Evolutionary conservation across 2,797 vertebrate species (phyloP), one percentile per base, ranked within the genome.

Genomic region (Lutra lutra): DNA sequence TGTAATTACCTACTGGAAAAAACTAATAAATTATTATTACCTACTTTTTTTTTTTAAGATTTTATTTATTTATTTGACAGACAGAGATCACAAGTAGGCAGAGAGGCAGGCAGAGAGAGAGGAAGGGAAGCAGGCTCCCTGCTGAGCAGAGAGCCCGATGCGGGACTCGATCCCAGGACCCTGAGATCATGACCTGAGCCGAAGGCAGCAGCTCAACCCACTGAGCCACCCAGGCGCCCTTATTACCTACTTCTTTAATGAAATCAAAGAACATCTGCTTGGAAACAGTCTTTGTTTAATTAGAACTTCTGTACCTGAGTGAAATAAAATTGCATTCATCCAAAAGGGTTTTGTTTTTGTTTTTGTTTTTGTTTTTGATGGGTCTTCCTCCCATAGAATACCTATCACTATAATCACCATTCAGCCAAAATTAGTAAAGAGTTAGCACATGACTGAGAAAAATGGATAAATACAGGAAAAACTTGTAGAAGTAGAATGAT

Each of bases 401-500:
- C 43, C n/a, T 96, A 51, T 96, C 72, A 94, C 51, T 88, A 91
- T 38, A 75, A 89, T 88, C 68, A 85, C 32, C 20, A 94, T 72
- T 91, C 10, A 93, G 25, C 17, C 25, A 86, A 43, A 95, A 91
- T 93, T 79, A 94, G 64, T 64, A 75, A 91, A 96, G 78, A 75
- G n/a, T 92, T 92, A 96, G 21, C 73, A 95, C 17, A 43, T 48
- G 56, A 85, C 51, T 56, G 46, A 95, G 70, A 66, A 94, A 95
- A 97, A 91, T 84, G 43, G 35, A 58, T 94, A 64, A 94, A 48
- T 29, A 86, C 40, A 72, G 83, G 91, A 88, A 25, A 92, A 92
- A 35, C 32, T 70, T 89, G 4, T 3, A 95, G 18, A 35, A 68
- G 62, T 46, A 58, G n/a, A 35, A 91, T 95, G 62, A 89, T 91